Evolutionary conservation across 2,113 vertebrate species (phyloP).

Genomic region (Siniperca knerii): DNA sequence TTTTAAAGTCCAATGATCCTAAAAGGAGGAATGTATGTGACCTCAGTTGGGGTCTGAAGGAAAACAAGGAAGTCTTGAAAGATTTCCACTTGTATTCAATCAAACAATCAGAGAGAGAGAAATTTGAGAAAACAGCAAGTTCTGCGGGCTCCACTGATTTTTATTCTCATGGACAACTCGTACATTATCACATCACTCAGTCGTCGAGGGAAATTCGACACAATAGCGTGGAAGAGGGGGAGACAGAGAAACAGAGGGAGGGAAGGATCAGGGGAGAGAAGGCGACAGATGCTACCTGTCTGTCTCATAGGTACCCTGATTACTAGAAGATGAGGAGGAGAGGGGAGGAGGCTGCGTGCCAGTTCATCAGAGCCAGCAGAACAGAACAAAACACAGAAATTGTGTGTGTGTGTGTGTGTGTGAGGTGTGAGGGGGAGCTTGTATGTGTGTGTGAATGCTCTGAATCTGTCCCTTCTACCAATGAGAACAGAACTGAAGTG

Average conservation of each 20-base stretch:
- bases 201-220: slow-evolving; percentile 61
- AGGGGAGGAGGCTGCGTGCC: slow-evolving; percentile 68
- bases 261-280: slow-evolving; percentile 68
- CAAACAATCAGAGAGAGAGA: neutral
- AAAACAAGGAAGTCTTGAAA: neutral
- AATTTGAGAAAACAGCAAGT: neutral
- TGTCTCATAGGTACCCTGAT: slow-evolving; percentile 86
- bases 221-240: slow-evolving; percentile 64
- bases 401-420: slow-evolving; percentile 25
- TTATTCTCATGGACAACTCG: slow-evolving; percentile 38
- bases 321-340: slow-evolving; percentile 76
- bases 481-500: slow-evolving; percentile 79
- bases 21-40: neutral
- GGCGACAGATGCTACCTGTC: slow-evolving; percentile 87
- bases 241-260: slow-evolving; percentile 61
- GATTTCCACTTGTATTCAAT: neutral
- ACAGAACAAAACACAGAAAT: slow-evolving; percentile 65
- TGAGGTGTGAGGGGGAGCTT: slow-evolving; percentile 21
- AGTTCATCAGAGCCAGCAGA: slow-evolving; percentile 78
- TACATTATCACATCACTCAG: slow-evolving; percentile 73
- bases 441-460: slow-evolving; percentile 27
- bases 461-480: slow-evolving; percentile 72
- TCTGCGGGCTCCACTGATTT: slow-evolving; percentile 16
- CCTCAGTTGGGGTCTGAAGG: neutral
- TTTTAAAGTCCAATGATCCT: neutral